phyloP scores from a whole-genome alignment of 2,888 invertebrate genomes.

The Branchellion lobata region DNA sequence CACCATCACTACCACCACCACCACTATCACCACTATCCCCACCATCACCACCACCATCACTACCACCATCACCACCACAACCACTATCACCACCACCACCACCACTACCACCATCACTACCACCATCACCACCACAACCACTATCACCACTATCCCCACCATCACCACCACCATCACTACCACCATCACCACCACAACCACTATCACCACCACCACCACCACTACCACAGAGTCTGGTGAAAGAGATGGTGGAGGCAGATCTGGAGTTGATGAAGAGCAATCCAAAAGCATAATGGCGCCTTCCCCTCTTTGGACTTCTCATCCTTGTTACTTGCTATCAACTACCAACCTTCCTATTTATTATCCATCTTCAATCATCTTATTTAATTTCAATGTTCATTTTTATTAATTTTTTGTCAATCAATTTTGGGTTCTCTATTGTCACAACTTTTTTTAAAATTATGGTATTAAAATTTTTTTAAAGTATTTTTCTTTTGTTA shows the following conservation, averaged over 20 bases:
- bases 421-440: too few relatives aligned
- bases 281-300: slow-evolving; percentile 73
- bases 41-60: too few relatives aligned
- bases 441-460: too few relatives aligned
- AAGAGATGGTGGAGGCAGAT: slow-evolving; percentile 91
- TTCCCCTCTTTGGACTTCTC: slow-evolving; percentile 8
- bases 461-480: too few relatives aligned
- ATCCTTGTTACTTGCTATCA: too few relatives aligned
- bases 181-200: background rate
- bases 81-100: background rate
- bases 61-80: too few relatives aligned
- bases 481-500: too few relatives aligned
- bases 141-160: background rate
- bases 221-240: slow-evolving; percentile 72
- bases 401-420: background rate
- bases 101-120: background rate
- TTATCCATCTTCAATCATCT: background rate
- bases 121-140: slow-evolving; percentile 41
- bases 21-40: background rate
- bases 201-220: background rate
- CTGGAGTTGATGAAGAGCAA: slow-evolving; percentile 84
- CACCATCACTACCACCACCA: background rate
- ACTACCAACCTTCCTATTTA: too few relatives aligned
- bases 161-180: background rate
- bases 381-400: background rate